Evolutionary conservation across 2,797 vertebrate species (phyloP), one percentile per base, ranked within the genome.

Genomic region (Mus minutoides): DNA sequence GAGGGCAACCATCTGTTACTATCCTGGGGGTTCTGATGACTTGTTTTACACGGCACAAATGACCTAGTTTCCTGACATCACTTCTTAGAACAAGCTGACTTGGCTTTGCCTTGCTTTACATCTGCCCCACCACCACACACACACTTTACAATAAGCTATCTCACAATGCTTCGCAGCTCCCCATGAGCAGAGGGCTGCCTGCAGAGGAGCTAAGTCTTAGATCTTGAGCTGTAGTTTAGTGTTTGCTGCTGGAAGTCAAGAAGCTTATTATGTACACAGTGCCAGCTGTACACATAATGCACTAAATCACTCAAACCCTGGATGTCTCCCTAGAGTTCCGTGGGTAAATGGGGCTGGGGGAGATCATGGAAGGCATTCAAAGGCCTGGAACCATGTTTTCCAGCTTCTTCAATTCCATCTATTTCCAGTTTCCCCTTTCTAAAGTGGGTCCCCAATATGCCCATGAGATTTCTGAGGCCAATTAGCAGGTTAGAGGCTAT

Each of bases 271-370:
- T 96, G 94, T 86, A 92, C 91, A 96, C 92, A 0, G 76, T 98
- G 96, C 98, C 96, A 96, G 17, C 77, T 88, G 76, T 80, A 97
- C 97, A 97, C 92, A 97, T 97, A 97, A 98, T 92, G 98, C 97
- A 97, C 90, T 92, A 97, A 94, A 97, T 95, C 80, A 95, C 71
- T 78, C 88, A 94, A 96, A 98, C 89, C 43, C 46, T 90, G 94
- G 82, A 87, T 97, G 97, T 97, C 62, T 58, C 88, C 88, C 43
- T 40, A 52, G 73, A 97, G 94, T 92, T 12, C 29, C 46, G 75
- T 93, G 94, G 87, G 71, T 93, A 95, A 97, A 97, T 24, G 95
- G 58, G 73, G 75, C 54, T 91, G 40, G 17, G 34, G 13, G 60
- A 34, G 93, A 92, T 98, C 69, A 58, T 75, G 69, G 69, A 92